Conservation (phyloP, 2,888 invertebrate genomes). For the Platypus cylindrus region DNA sequence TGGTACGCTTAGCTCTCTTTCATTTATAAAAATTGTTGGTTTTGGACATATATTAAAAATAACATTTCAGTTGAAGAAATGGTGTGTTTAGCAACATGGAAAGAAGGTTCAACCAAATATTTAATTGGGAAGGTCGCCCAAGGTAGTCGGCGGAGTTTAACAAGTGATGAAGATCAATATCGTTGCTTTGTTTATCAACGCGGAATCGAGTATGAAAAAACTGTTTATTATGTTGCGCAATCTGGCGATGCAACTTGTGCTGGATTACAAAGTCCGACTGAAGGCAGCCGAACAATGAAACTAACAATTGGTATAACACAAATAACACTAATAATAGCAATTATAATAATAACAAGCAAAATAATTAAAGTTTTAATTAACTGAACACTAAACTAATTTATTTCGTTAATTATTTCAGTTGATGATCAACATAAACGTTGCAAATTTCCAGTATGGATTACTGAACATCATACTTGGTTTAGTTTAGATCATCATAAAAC, state of each 20-base stretch:
- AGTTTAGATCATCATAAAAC: slow-evolving; percentile 59
- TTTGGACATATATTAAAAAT: no score
- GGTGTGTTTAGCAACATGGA: slow-evolving; percentile 72
- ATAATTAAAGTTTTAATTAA: no score
- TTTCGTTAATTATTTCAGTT: slow-evolving; percentile 36
- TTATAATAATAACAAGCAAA: no score
- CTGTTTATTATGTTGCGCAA: slow-evolving; percentile 57
- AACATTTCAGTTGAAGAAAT: slow-evolving; percentile 65
- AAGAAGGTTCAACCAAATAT: slow-evolving; percentile 68
- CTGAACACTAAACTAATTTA: background rate
- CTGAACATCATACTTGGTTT: slow-evolving; percentile 68
- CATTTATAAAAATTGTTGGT: no score
- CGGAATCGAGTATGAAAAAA: slow-evolving; percentile 37
- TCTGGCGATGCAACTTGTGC: slow-evolving; percentile 72
- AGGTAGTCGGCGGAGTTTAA: slow-evolving; percentile 42
- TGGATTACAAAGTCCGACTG: slow-evolving; percentile 58
- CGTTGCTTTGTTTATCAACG: slow-evolving; percentile 69
- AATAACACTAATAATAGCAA: no score
- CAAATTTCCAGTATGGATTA: slow-evolving; percentile 68
- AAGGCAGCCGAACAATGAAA: slow-evolving; percentile 68
- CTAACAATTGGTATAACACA: slow-evolving; percentile 66
- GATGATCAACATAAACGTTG: slow-evolving; percentile 64
- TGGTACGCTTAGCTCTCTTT: slow-evolving; percentile 38
- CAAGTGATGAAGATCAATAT: slow-evolving; percentile 64
- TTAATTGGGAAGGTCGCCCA: slow-evolving; percentile 62